A percentile compares a stretch with the other conserved stretches of the same genome.
These are phyloP conservation scores for Entomobrya multifasciata DNA, from an alignment of 2,888 invertebrate species.

Conservation along the genomic window DNA sequence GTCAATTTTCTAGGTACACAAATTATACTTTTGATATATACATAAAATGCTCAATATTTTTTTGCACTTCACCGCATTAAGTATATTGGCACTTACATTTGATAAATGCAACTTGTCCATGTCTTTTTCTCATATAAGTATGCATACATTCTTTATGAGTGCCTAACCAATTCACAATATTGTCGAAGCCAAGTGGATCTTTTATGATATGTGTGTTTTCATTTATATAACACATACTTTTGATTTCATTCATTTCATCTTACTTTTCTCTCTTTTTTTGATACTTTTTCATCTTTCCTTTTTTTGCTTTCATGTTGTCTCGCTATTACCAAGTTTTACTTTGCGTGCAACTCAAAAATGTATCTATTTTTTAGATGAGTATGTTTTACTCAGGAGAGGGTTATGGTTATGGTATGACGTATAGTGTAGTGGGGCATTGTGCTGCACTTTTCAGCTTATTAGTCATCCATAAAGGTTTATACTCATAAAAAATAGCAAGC, in stretches of 20 bases:
- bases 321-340: constrained; percentile 10
- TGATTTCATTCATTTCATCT: constrained; percentile 24
- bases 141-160: not conserved
- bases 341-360: not conserved
- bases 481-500: too few relatives aligned
- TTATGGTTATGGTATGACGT: not conserved
- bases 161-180: not conserved
- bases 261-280: not conserved
- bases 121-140: too few relatives aligned
- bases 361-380: not conserved
- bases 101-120: not conserved
- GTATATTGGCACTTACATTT: not conserved
- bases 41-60: constrained; percentile 1
- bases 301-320: not conserved
- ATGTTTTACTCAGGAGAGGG: too few relatives aligned
- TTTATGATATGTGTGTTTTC: not conserved
- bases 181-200: constrained; percentile 9
- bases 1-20: not conserved
- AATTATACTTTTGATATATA: constrained; percentile 11
- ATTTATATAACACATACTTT: not conserved
- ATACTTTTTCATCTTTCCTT: not conserved
- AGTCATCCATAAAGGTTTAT: not conserved
- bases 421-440: too few relatives aligned
- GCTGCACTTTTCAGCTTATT: not conserved
- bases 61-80: not conserved